Percentiles rank a stretch among this genome's conserved stretches.
Conservation (phyloP, 35 echinoderm and acorn worm genomes). For the Apostichopus japonicus region DNA sequence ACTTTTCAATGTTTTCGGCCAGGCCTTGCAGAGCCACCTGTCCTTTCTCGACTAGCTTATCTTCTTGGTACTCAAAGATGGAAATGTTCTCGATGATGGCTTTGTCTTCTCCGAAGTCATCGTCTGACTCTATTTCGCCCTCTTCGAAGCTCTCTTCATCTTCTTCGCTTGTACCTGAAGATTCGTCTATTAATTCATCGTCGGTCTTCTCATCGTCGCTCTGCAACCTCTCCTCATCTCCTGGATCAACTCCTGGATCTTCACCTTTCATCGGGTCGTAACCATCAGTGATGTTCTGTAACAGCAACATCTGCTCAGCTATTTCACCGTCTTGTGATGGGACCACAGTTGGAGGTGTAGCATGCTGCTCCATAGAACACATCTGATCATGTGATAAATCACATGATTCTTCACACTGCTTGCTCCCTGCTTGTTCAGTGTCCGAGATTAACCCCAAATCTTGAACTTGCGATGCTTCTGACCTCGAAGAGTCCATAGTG, state of each 20-base stretch:
- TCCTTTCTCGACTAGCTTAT: constrained; percentile 19
- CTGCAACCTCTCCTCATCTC: not conserved
- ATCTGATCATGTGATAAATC: not conserved
- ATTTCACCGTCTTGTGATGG: constrained; percentile 35
- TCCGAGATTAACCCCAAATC: not conserved
- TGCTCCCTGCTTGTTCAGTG: not conserved
- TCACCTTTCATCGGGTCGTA: not conserved
- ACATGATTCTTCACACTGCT: not conserved
- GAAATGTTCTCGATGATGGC: constrained; percentile 14
- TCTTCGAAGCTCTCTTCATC: constrained; percentile 35
- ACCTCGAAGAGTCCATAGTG: not conserved
- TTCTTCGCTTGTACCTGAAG: not conserved
- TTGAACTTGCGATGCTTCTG: not conserved
- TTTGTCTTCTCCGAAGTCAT: constrained; percentile 36
- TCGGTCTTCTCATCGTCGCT: constrained; percentile 36
- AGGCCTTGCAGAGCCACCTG: constrained; percentile 16
- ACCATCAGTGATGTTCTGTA: constrained; percentile 28
- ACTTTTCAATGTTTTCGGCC: constrained; percentile 6
- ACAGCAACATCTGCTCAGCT: constrained; percentile 27
- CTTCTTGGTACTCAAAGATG: constrained; percentile 44
- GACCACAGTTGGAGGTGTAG: not conserved
- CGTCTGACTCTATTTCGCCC: constrained; percentile 42
- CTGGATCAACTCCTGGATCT: not conserved
- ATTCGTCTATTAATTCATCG: constrained; percentile 12
- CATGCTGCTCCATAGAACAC: not conserved